These are phyloP conservation scores for Bovichtus diacanthus DNA, from an alignment of 2,797 vertebrate genomes.

Conservation along the genomic window DNA sequence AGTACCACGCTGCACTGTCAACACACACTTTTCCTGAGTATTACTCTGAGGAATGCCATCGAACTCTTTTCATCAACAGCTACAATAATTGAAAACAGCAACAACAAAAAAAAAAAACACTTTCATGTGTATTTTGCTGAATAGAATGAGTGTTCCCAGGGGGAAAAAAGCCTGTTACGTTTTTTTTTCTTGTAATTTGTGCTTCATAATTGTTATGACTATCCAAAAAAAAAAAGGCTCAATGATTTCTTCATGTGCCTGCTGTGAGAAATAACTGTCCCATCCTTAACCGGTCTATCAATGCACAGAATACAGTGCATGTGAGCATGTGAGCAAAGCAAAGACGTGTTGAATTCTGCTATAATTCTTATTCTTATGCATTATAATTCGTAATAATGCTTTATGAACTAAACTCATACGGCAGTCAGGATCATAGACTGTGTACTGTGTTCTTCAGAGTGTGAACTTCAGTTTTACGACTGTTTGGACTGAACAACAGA, in stretches of 20 bases:
- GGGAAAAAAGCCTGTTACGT: background rate
- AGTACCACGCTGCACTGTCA: constrained; percentile 34
- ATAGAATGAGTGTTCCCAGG: constrained; percentile 10
- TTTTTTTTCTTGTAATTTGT: background rate
- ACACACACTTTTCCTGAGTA: constrained; percentile 39
- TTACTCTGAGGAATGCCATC: constrained; percentile 37
- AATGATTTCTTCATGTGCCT: background rate
- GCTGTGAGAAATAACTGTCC: background rate
- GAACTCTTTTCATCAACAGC: constrained; percentile 18
- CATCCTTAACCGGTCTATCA: background rate
- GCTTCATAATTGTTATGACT: constrained; percentile 7
- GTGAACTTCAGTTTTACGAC: background rate
- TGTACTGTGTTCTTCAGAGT: constrained; percentile 1
- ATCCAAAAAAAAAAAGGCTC: background rate
- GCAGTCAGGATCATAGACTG: background rate
- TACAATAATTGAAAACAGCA: constrained; percentile 42
- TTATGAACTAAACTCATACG: constrained; percentile 13
- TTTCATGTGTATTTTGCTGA: constrained; percentile 9
- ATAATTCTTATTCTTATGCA: too few relatives aligned
- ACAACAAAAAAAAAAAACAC: background rate
- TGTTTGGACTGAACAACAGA: background rate
- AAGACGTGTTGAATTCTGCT: background rate
- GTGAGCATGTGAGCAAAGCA: background rate
- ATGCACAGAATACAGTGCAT: constrained; percentile 2
- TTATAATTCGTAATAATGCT: too few relatives aligned